Conservation (phyloP, 1,140 invertebrate genomes). For the Rhopalosiphum maidis region DNA sequence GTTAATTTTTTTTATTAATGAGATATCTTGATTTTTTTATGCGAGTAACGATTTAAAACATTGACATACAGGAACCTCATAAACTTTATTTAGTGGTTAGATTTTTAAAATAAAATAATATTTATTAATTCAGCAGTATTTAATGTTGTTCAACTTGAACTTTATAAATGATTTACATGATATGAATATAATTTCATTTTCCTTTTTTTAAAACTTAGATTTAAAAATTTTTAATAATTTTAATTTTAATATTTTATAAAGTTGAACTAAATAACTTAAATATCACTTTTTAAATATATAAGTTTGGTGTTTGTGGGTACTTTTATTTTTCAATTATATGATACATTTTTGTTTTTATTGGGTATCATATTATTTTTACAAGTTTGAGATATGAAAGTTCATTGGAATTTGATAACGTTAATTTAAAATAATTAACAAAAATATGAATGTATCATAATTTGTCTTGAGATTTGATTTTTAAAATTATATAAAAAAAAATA, state of each 20-base stretch:
- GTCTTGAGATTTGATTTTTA: neutral
- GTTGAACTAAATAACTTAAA: neutral
- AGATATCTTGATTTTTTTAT: neutral
- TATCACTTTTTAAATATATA: neutral
- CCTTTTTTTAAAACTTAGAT: neutral
- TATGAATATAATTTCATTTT: neutral
- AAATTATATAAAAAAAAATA: neutral
- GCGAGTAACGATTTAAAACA: neutral
- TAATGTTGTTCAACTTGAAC: no score
- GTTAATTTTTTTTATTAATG: neutral
- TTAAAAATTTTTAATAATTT: neutral
- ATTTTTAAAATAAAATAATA: no score
- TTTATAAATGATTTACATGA: neutral
- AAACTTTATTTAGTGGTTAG: no score
- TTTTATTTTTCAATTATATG: neutral
- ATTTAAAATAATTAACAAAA: neutral
- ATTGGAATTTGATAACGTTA: neutral
- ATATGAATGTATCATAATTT: neutral
- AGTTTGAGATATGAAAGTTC: neutral
- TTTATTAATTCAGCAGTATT: no score
- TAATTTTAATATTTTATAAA: neutral
- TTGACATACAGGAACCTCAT: neutral
- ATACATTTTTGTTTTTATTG: neutral
- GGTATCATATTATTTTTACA: neutral
- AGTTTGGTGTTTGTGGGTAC: neutral